Percentiles rank a stretch among this genome's conserved stretches.
Evolutionary conservation across 2,113 vertebrate species (phyloP).

Genomic region (Protobothrops flavoviridis): DNA sequence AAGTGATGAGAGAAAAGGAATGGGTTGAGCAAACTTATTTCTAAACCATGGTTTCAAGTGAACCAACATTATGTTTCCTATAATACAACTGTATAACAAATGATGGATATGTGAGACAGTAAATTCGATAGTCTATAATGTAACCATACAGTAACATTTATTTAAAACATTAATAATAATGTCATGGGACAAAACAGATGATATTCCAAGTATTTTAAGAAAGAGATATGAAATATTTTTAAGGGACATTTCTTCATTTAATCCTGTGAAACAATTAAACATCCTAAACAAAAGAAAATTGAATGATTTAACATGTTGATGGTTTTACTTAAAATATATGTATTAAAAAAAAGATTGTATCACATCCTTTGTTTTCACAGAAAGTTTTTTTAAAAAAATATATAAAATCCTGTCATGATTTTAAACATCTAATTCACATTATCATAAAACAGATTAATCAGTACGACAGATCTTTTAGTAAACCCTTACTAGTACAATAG

Average conservation of each 20-base stretch:
- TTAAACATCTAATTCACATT: constrained; percentile 54
- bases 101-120: background rate
- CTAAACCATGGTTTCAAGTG: background rate
- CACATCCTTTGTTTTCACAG: constrained; percentile 29
- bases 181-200: constrained; percentile 37
- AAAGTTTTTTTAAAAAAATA: constrained; percentile 35
- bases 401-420: constrained; percentile 21
- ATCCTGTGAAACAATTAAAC: background rate
- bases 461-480: constrained; percentile 44
- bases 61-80: background rate
- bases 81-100: background rate
- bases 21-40: background rate
- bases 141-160: constrained; percentile 22
- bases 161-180: constrained; percentile 33
- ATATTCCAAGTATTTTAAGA: background rate
- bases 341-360: constrained; percentile 42
- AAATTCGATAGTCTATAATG: constrained; percentile 16
- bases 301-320: background rate
- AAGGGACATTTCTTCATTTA: background rate
- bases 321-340: constrained; percentile 19
- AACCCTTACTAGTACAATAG: constrained; percentile 38
- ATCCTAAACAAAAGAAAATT: constrained; percentile 13
- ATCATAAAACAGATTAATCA: constrained; percentile 51
- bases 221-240: constrained; percentile 34
- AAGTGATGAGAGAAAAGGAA: background rate